Percentiles rank a stretch among this genome's conserved stretches.
Evolutionary conservation across 1,140 invertebrate genomes (phyloP).

Genomic region (Trachymyrmex septentrionalis): DNA sequence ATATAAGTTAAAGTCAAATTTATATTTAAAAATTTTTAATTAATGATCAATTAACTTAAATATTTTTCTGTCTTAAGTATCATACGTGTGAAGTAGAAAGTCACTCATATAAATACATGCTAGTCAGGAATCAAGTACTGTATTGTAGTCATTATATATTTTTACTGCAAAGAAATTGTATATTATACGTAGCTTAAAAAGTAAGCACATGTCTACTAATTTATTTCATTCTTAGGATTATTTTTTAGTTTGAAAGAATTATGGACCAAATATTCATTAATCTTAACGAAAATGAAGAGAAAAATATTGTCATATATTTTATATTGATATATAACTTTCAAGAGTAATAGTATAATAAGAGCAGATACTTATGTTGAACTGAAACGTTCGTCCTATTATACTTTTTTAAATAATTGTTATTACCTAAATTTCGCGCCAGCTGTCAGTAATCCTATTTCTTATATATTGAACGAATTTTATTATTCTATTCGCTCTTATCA

Average conservation of each 20-base stretch:
- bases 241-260: slow-evolving; percentile 30
- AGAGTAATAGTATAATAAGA: slow-evolving; percentile 7
- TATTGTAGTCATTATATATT: slow-evolving; percentile 81
- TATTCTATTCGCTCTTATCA: not conserved
- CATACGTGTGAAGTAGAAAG: slow-evolving; percentile 63
- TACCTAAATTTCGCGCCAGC: too few relatives aligned
- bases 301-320: slow-evolving; percentile 37
- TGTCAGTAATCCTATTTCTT: too few relatives aligned
- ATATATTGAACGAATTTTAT: not conserved
- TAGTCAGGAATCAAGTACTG: slow-evolving; percentile 82
- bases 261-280: slow-evolving; percentile 42
- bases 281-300: not conserved
- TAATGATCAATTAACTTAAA: not conserved
- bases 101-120: slow-evolving; percentile 78
- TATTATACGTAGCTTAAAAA: slow-evolving; percentile 64
- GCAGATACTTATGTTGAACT: not conserved
- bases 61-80: slow-evolving; percentile 6
- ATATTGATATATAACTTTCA: slow-evolving; percentile 16
- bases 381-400: too few relatives aligned
- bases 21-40: not conserved
- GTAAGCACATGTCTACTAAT: slow-evolving; percentile 57
- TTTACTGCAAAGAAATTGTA: slow-evolving; percentile 78
- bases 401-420: too few relatives aligned
- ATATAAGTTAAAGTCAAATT: slow-evolving; percentile 9
- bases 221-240: slow-evolving; percentile 18